Evolutionary conservation across 2,797 vertebrate genomes (phyloP), one percentile per base, ranked within the genome.

Genomic region (Sphenodon punctatus): DNA sequence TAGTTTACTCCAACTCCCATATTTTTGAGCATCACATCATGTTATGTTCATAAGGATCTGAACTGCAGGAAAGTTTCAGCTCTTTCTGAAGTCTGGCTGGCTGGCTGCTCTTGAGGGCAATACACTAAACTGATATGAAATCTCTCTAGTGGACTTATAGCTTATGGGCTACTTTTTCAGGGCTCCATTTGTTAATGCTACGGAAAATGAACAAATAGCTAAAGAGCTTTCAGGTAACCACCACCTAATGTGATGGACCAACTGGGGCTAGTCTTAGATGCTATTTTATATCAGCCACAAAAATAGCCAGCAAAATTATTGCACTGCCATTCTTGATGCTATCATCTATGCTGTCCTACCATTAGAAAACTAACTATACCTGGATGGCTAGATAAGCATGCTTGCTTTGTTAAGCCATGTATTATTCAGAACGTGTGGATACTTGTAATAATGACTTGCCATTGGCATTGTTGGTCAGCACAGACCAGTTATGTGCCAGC

Each of bases 81-180:
- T 10, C 6, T 65, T 61, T 45, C 20, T 48, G 49, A 75, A 61
- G 15, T 2, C 7, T 49, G 63, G 13, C 1, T 2, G 0, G 4
- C 48, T 60, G 27, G n/a, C n/a, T 46, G 73, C 8, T 53, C 10
- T 55, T n/a, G 30, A 9, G 61, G 49, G 12, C 23, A 72, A 3
- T 23, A 67, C 23, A 14, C 46, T 25, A 25, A 14, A 12, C 6
- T 48, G 46, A 46, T 25, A 25, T 48, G 23, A 14, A 48, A 48
- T 46, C 12, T 25, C 23, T 48, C 25, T 23, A 4, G 2, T 15
- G 71, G 4, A 75, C 64, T 66, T 74, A 79, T 38, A 38, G 25
- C 2, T 2, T 56, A 20, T 34, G 34, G 34, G 30, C 63, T 71
- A 14, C 1, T 4, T 1, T 1, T 2, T 2, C 3, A 0, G 20